These are phyloP conservation scores for Kryptopterus vitreolus DNA, from an alignment of 2,797 vertebrate genomes.

Conservation along the genomic window DNA sequence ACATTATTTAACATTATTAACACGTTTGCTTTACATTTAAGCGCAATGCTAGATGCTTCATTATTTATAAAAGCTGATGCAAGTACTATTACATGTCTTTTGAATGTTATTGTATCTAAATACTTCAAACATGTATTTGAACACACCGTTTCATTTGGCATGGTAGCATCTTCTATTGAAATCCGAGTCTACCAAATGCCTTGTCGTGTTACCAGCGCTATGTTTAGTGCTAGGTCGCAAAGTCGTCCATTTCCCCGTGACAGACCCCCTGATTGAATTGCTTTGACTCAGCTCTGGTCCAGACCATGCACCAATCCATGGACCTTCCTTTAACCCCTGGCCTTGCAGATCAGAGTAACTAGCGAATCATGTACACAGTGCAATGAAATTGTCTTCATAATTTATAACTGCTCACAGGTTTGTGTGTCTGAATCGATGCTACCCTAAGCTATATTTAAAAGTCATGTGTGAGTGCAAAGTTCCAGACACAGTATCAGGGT, in stretches of 20 bases:
- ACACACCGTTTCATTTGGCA: not conserved
- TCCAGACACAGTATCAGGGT: constrained; percentile 5
- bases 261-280: constrained; percentile 69
- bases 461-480: constrained; percentile 5
- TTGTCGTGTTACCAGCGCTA: constrained; percentile 59
- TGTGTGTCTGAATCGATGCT: not conserved
- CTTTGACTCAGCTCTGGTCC: constrained; percentile 71
- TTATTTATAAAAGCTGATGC: not conserved
- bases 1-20: constrained; percentile 9
- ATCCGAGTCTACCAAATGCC: constrained; percentile 50
- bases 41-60: not conserved
- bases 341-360: constrained; percentile 31
- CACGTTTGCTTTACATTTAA: not conserved
- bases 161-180: constrained; percentile 48
- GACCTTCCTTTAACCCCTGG: constrained; percentile 39
- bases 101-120: not conserved
- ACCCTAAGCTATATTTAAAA: not conserved
- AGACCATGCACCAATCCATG: constrained; percentile 40
- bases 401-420: not conserved
- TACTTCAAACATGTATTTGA: not conserved
- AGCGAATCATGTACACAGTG: not conserved
- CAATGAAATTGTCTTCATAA: not conserved
- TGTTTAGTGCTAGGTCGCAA: constrained; percentile 64
- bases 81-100: not conserved
- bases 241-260: constrained; percentile 56